A percentile compares a stretch with the other conserved stretches of the same genome.
Conservation (phyloP, 2,888 invertebrate genomes). For the Ectemnius lituratus region DNA sequence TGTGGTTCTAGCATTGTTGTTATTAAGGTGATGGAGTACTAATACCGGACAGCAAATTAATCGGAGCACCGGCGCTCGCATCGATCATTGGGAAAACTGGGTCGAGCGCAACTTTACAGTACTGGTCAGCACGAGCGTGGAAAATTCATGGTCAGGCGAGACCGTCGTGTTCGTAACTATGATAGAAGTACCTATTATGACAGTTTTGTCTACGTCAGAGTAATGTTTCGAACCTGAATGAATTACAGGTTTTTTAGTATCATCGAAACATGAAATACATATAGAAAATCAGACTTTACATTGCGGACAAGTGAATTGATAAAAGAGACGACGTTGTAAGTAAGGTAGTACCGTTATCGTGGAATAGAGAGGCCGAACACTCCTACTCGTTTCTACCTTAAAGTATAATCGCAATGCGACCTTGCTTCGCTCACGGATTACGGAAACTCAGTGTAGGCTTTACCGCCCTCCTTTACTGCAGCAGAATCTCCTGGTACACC, state of each 20-base stretch:
- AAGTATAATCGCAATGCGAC: slow-evolving; percentile 22
- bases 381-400: slow-evolving; percentile 25
- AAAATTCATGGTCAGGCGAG: slow-evolving; percentile 30
- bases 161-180: slow-evolving; percentile 6
- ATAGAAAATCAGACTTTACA: no score
- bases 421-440: slow-evolving; percentile 30
- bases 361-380: slow-evolving; percentile 25
- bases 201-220: no score
- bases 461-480: slow-evolving; percentile 16
- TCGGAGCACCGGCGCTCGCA: slow-evolving; percentile 17
- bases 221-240: no score
- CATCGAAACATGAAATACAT: no score
- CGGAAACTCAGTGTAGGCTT: slow-evolving; percentile 18
- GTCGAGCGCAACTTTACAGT: slow-evolving; percentile 43
- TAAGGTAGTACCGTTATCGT: slow-evolving; percentile 41
- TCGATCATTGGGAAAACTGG: slow-evolving; percentile 37
- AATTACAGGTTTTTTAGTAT: no score
- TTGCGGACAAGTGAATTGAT: slow-evolving; percentile 4
- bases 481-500: slow-evolving; percentile 8
- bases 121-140: slow-evolving; percentile 21
- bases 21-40: no score
- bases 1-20: no score
- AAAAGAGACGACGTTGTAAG: slow-evolving; percentile 25
- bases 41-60: no score
- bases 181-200: no score